These are phyloP conservation scores for Mergus octosetaceus DNA, from an alignment of 2,797 vertebrate genomes.

Conservation along the genomic window DNA sequence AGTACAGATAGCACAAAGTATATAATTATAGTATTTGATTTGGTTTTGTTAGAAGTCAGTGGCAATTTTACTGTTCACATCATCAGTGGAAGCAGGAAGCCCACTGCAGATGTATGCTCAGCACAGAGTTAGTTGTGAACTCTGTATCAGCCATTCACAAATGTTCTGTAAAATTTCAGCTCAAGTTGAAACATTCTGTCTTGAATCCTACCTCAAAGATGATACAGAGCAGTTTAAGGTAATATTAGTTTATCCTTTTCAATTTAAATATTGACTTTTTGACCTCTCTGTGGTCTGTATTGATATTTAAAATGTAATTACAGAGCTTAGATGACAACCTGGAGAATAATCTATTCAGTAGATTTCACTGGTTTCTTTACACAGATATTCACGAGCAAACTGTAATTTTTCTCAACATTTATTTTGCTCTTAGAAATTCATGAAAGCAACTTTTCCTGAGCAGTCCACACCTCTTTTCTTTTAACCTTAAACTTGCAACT, in stretches of 20 bases:
- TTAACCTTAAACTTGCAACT: background rate
- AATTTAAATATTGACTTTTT: background rate
- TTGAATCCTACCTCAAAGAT: background rate
- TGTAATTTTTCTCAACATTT: background rate
- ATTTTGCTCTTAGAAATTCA: background rate
- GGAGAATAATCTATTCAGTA: background rate
- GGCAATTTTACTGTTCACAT: constrained; percentile 59
- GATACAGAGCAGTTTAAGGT: background rate
- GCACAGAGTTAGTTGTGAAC: background rate
- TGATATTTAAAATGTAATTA: background rate
- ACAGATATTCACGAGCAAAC: background rate
- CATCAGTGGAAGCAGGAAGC: constrained; percentile 19
- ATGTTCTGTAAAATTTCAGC: background rate
- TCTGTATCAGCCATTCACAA: background rate
- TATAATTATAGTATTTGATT: constrained; percentile 71
- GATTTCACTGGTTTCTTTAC: background rate
- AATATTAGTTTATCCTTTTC: background rate
- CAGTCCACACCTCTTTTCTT: background rate
- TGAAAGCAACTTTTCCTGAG: background rate
- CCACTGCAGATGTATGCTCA: background rate
- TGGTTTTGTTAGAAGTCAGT: constrained; percentile 63
- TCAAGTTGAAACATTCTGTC: background rate
- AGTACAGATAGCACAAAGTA: constrained; percentile 56
- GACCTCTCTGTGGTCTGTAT: background rate
- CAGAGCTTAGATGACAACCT: background rate